Evolutionary conservation across 2,113 vertebrate genomes (phyloP).

Genomic region (Hipposideros armiger): DNA sequence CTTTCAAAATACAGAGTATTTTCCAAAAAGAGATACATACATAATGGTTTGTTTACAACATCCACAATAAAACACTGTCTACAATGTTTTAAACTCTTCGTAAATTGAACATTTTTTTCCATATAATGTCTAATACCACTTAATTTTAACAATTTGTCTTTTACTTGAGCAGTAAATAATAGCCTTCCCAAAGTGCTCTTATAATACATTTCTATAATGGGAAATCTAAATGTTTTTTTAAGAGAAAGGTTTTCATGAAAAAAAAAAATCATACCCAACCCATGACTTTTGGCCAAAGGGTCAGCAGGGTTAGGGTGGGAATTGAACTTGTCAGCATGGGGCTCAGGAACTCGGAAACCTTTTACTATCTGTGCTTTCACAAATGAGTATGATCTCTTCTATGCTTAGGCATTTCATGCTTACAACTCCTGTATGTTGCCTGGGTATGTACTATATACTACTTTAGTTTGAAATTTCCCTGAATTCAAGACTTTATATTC

Average conservation of each 20-base stretch:
- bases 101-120: background rate
- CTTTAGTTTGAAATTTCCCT: slow-evolving; percentile 1
- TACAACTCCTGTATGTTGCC: background rate
- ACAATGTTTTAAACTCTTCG: background rate
- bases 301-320: background rate
- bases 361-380: background rate
- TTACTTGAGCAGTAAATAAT: slow-evolving; percentile 8
- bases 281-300: slow-evolving; percentile 32
- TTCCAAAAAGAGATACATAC: background rate
- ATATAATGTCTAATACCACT: slow-evolving; percentile 5
- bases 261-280: background rate
- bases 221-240: slow-evolving; percentile 45
- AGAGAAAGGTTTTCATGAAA: slow-evolving; percentile 9
- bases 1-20: slow-evolving; percentile 41
- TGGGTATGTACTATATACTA: background rate
- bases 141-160: slow-evolving; percentile 50
- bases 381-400: background rate
- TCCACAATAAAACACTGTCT: background rate
- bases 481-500: slow-evolving; percentile 24
- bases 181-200: slow-evolving; percentile 27
- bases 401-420: background rate
- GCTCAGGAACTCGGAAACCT: background rate
- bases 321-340: background rate
- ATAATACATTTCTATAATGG: slow-evolving; percentile 15
- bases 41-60: background rate